phyloP scores from a whole-genome alignment of 2,797 vertebrate genomes.

The Acipenser ruthenus region DNA sequence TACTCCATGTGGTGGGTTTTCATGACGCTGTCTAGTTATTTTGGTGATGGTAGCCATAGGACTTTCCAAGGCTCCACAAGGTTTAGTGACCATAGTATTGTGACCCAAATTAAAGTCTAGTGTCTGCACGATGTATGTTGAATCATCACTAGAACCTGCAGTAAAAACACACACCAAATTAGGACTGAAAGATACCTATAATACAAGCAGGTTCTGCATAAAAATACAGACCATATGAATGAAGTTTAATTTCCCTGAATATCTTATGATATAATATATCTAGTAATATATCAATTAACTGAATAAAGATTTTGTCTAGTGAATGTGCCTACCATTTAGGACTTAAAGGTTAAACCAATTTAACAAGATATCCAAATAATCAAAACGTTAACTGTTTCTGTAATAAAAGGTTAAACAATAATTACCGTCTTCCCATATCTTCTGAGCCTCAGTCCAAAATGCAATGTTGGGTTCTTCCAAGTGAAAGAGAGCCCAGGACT shows the following conservation, averaged over 20 bases:
- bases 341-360: too few relatives aligned
- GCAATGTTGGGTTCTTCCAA: slow-evolving; percentile 97
- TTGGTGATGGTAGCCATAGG: slow-evolving; percentile 98
- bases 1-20: slow-evolving; percentile 93
- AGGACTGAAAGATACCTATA: too few relatives aligned
- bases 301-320: too few relatives aligned
- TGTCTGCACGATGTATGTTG: slow-evolving; percentile 93
- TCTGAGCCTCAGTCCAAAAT: slow-evolving; percentile 98
- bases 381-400: too few relatives aligned
- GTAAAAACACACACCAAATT: background rate
- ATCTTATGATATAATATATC: too few relatives aligned
- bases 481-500: slow-evolving; percentile 96
- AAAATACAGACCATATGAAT: too few relatives aligned
- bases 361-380: too few relatives aligned
- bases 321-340: too few relatives aligned
- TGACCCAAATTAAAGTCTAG: slow-evolving; percentile 95
- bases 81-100: slow-evolving; percentile 98
- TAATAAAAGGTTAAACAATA: too few relatives aligned
- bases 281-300: too few relatives aligned
- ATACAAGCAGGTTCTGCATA: too few relatives aligned
- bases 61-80: slow-evolving; percentile 90
- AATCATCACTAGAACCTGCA: slow-evolving; percentile 85
- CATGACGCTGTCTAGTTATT: slow-evolving; percentile 88
- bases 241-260: too few relatives aligned
- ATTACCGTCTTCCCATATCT: slow-evolving; percentile 94